Conservation (phyloP, 35 echinoderm and acorn worm genomes). For the Apostichopus japonicus region DNA sequence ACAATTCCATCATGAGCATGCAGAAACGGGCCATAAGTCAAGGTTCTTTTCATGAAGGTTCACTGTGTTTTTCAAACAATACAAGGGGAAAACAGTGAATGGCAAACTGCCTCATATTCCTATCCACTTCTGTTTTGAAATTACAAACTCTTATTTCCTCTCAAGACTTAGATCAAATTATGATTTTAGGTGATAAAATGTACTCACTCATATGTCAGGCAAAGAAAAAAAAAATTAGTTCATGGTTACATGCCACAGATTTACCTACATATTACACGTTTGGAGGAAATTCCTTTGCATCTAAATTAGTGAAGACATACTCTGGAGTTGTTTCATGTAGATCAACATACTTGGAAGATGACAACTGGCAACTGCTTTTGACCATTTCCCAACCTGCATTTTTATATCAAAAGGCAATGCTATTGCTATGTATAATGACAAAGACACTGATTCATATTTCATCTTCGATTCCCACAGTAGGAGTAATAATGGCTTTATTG, state of each 20-base stretch:
- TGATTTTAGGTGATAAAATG: not conserved
- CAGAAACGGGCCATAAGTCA: not conserved
- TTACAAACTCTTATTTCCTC: not conserved
- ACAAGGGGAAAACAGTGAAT: not conserved
- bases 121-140: not conserved
- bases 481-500: too few species aligned
- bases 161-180: conserved; percentile 18
- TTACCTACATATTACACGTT: not conserved
- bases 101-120: conserved; percentile 9
- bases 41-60: conserved; percentile 35
- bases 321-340: not conserved
- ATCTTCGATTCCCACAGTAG: too few species aligned
- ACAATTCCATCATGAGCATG: too few species aligned
- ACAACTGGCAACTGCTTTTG: not conserved
- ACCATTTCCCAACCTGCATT: not conserved
- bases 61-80: not conserved
- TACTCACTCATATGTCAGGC: not conserved
- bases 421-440: conserved; percentile 23
- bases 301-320: not conserved
- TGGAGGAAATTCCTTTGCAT: not conserved
- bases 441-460: not conserved
- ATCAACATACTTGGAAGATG: not conserved
- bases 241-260: conserved; percentile 7
- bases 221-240: not conserved
- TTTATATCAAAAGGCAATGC: conserved; percentile 9